Base-by-base conservation (phyloP, 1,140 invertebrate genomes). In the silkworm (Bombyx mori) region DNA sequence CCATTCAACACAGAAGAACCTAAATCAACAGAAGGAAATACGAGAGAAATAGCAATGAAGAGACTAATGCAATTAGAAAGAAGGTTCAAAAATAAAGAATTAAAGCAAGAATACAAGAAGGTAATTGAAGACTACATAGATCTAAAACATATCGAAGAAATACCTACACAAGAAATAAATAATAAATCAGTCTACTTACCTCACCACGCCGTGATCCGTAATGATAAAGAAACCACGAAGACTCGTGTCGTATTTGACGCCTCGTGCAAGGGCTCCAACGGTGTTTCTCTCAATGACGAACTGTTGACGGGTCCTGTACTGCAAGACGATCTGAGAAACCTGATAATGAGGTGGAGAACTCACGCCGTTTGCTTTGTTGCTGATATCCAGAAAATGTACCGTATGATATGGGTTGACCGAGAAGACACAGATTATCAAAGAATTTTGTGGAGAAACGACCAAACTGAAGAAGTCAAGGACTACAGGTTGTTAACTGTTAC, bases 361-460 rank as follows among this genome's bases (percentile, higher is more conserved):
- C 69, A 84, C 60, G 58, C 50, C 18, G 59, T 78, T 48, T 78
- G 75, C n/a, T 59, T 90, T 22, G 60, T 67, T n/a, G 76, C 73
- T 7, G 88, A 89, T 61, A 71, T 89, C 6, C 42, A 58, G 5
- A 77, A 86, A 63, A 88, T 88, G 79, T 88, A 80, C 64, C 60
- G 81, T 42, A 73, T 78, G 61, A 60, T 84, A 9, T 46, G 57
- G 8, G 56, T 89, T 0, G 53, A 64, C 48, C 9, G 63, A 8
- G 59, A 74, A 46, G 65, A 88, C 42, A 56, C 51, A 46, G 58
- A 75, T 48, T 80, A 73, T 42, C 85, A 89, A 56, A 60, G 78
- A 61, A 80, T 90, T 42, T 52, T 88, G 0, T 89, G 88, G 85
- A 57, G 80, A 26, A 45, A 12, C 10, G 12, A 35, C 3, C 22